These are phyloP conservation scores for Limnephilus marmoratus DNA, from an alignment of 2,888 invertebrate genomes.

Conservation along the genomic window DNA sequence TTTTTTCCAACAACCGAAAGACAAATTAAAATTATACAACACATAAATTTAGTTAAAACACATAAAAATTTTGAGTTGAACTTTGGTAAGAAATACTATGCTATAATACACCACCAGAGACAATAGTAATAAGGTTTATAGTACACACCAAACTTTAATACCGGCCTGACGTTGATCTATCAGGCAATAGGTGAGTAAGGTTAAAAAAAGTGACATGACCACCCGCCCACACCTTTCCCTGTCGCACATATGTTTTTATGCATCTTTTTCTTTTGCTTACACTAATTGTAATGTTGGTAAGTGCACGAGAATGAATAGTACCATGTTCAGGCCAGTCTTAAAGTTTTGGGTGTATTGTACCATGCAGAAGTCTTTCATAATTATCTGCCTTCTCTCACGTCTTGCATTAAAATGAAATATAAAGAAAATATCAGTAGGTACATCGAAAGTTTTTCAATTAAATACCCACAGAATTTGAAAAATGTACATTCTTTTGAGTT, in stretches of 20 bases:
- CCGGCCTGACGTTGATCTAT: too few species aligned
- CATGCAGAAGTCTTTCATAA: background rate
- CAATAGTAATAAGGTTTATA: background rate
- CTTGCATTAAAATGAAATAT: background rate
- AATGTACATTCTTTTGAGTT: background rate
- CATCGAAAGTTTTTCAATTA: background rate
- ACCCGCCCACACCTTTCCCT: too few species aligned
- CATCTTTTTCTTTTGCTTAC: too few species aligned
- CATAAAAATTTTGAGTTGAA: background rate
- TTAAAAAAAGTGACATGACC: too few species aligned
- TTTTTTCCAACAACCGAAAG: slow-evolving; percentile 2
- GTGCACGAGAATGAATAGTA: too few species aligned
- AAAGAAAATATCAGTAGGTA: background rate
- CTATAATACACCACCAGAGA: background rate
- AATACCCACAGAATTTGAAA: background rate
- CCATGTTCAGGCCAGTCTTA: too few species aligned
- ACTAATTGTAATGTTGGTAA: too few species aligned
- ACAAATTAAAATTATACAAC: background rate
- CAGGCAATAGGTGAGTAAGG: too few species aligned
- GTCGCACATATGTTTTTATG: too few species aligned
- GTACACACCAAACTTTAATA: too few species aligned
- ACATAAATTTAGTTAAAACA: background rate
- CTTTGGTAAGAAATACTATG: background rate
- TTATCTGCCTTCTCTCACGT: background rate
- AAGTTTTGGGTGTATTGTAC: too few species aligned